A percentile compares a stretch with the other conserved stretches of the same genome.
phyloP scores from a whole-genome alignment of 2,797 vertebrate genomes.

The Danio tinwini region DNA sequence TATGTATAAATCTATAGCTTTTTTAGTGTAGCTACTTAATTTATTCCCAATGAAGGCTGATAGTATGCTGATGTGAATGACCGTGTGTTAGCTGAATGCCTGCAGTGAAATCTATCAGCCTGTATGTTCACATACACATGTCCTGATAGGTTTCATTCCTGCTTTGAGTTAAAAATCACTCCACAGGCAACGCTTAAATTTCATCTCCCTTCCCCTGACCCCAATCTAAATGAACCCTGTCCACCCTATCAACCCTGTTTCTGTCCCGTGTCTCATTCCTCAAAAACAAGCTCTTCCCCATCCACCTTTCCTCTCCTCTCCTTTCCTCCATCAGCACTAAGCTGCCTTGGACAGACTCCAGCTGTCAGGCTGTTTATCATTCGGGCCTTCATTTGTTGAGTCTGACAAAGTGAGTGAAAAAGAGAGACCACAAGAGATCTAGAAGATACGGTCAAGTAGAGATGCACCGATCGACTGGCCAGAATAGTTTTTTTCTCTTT shows the following conservation, averaged over 20 bases:
- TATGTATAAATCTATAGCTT: too few relatives aligned
- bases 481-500: too few relatives aligned
- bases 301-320: conserved; percentile 8
- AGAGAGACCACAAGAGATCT: conserved; percentile 32
- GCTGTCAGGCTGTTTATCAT: conserved; percentile 48
- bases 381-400: conserved; percentile 59
- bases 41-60: not conserved
- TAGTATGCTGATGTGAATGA: conserved; percentile 42
- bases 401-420: conserved; percentile 40
- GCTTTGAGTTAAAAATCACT: conserved; percentile 60
- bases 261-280: conserved; percentile 25
- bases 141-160: conserved; percentile 56
- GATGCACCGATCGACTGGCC: too few relatives aligned
- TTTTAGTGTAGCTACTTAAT: not conserved
- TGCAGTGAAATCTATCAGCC: conserved; percentile 40
- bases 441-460: not conserved
- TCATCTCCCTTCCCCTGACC: conserved; percentile 7
- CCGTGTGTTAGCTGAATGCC: conserved; percentile 32
- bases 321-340: conserved; percentile 51
- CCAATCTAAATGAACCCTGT: conserved; percentile 4
- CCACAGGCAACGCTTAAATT: conserved; percentile 52
- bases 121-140: not conserved
- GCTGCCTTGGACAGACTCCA: conserved; percentile 58
- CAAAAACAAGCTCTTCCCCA: conserved; percentile 18
- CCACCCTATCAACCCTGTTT: conserved; percentile 6